Evolutionary conservation across 2,113 vertebrate genomes (phyloP), one percentile per base, ranked within the genome.

Genomic region (Rhinoptilus africanus): DNA sequence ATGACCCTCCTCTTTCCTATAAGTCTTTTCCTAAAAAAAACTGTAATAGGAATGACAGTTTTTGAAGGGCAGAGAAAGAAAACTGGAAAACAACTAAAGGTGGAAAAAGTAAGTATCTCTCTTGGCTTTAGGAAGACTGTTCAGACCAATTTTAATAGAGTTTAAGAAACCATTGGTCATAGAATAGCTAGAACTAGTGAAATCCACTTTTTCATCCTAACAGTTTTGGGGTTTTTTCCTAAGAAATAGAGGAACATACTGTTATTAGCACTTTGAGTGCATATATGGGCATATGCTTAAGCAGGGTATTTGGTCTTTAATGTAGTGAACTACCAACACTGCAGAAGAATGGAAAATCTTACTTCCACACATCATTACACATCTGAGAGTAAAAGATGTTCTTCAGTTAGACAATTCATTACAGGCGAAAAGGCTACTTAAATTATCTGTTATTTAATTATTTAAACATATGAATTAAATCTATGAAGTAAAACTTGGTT

Each of bases 201-300:
- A 77, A 74, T 35, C 8, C 6, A 48, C n/a, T 63, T 78, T 80
- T 66, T 60, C 28, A 35, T 57, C 30, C 66, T 72, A 78, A 56
- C 3, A 47, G 20, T 74, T 67, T 35, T 74, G 60, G 2, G 0
- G 3, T 87, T 88, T 28, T 28, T 30, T 67, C 76, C 84, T 86
- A 92, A 88, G 83, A 94, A 96, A 79, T 50, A 92, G 37, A 76
- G 54, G 96, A 97, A 64, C 14, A 19, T 82, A 71, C 53, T 71
- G n/a, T 32, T 78, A 34, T 47, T 78, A 37, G 78, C 73, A 83
- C 10, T 64, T 18, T 74, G 35, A 81, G 54, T 47, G 39, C 67
- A 72, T 47, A 73, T 20, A 72, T 0, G 3, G 48, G 47, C 57
- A 69, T 66, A 85, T 56, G 57, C 69, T 90, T 85, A 89, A 92